Conservation (phyloP, 2,797 vertebrate species). For the Sebastes glaucus region DNA sequence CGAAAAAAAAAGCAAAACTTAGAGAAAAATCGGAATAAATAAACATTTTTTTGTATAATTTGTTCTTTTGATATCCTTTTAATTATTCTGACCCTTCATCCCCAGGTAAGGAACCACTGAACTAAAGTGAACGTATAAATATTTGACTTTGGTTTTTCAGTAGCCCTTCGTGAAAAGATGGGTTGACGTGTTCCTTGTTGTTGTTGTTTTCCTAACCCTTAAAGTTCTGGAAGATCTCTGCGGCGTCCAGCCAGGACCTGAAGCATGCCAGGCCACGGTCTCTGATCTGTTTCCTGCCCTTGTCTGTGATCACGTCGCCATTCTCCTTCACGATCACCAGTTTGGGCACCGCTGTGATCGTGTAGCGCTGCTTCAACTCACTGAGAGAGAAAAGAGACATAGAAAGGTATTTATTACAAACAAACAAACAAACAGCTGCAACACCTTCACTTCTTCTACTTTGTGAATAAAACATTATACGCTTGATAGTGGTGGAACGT, state of each 20-base stretch:
- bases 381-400: conserved; percentile 67
- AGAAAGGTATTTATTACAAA: not conserved
- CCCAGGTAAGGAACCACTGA: not conserved
- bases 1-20: not conserved
- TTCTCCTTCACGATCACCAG: conserved; percentile 95
- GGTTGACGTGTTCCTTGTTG: not conserved
- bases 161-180: not conserved
- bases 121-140: not conserved
- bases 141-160: conserved; percentile 16
- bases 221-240: conserved; percentile 96
- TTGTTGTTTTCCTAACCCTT: conserved; percentile 62
- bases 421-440: not conserved
- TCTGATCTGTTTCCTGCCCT: conserved; percentile 94
- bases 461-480: not conserved
- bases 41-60: not conserved
- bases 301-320: conserved; percentile 95
- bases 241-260: conserved; percentile 89
- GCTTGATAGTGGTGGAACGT: not conserved
- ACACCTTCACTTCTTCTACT: not conserved
- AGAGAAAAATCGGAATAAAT: not conserved
- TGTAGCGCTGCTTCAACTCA: conserved; percentile 92
- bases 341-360: conserved; percentile 91
- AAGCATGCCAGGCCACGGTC: conserved; percentile 91
- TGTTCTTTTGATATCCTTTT: not conserved
- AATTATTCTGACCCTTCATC: not conserved